phyloP scores from a whole-genome alignment of 2,888 invertebrate species.

The Aphidoletes aphidimyza region DNA sequence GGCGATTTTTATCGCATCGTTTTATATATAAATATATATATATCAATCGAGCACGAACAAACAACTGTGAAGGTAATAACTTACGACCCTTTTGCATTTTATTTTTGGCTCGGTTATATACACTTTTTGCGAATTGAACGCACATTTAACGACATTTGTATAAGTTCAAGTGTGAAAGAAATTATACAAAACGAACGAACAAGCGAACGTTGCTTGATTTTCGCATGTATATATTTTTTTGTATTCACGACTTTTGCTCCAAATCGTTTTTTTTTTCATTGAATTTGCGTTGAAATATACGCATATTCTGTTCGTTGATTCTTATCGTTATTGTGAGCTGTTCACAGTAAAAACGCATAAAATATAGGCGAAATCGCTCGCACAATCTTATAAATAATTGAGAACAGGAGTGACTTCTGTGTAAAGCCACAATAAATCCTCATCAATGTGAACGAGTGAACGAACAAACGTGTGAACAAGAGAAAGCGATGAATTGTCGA shows the following conservation, averaged over 20 bases:
- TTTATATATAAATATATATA: no score
- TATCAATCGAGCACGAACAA: neutral
- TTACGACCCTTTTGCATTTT: neutral
- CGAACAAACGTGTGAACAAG: no score
- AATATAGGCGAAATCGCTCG: neutral
- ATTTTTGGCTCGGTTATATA: neutral
- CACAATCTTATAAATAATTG: constrained; percentile 7
- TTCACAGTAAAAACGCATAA: neutral
- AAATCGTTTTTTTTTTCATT: neutral
- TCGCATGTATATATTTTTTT: neutral
- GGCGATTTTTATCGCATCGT: neutral
- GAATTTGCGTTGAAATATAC: neutral
- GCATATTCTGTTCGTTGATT: neutral
- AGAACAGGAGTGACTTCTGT: neutral
- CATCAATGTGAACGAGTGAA: no score
- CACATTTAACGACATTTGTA: neutral
- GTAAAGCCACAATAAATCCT: neutral
- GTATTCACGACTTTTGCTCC: neutral
- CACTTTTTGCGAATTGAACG: neutral
- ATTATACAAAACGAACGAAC: no score
- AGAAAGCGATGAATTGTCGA: neutral
- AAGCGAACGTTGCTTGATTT: neutral
- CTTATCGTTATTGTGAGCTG: neutral
- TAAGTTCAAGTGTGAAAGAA: neutral
- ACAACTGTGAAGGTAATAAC: constrained; percentile 30